These are phyloP conservation scores for Drosophila kurseongensis DNA, from an alignment of 1,140 invertebrate genomes.

Conservation along the genomic window DNA sequence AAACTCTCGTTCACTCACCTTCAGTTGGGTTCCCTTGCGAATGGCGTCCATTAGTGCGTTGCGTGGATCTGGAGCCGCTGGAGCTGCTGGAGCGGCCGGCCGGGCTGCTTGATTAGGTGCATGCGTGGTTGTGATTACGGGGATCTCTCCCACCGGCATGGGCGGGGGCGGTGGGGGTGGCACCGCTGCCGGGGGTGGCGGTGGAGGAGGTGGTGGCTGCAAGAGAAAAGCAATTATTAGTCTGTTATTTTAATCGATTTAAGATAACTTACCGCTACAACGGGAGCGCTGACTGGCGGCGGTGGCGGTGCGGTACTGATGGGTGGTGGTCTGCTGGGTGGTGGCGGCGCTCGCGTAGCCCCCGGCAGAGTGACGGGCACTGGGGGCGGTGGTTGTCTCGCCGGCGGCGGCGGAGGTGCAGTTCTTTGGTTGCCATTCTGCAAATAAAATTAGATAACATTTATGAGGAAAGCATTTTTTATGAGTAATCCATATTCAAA, in stretches of 20 bases:
- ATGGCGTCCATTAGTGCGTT: slow-evolving; percentile 92
- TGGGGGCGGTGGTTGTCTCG: slow-evolving; percentile 83
- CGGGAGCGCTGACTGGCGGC: slow-evolving; percentile 67
- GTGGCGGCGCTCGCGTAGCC: slow-evolving; percentile 65
- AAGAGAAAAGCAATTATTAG: slow-evolving; percentile 5
- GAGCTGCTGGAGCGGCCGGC: slow-evolving; percentile 27
- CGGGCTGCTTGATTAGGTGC: slow-evolving; percentile 56
- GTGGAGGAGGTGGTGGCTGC: slow-evolving; percentile 76
- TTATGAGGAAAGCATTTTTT: no score
- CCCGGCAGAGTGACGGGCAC: slow-evolving; percentile 82
- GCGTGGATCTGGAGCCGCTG: slow-evolving; percentile 85
- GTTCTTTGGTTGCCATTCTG: slow-evolving; percentile 84
- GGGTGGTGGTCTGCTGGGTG: slow-evolving; percentile 82
- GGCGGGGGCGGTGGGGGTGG: slow-evolving; percentile 79
- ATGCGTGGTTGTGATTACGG: slow-evolving; percentile 73
- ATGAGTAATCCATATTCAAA: no score
- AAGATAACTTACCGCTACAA: slow-evolving; percentile 65
- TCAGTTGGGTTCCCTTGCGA: slow-evolving; percentile 88
- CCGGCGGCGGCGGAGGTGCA: slow-evolving; percentile 85
- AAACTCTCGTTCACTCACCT: slow-evolving; percentile 83
- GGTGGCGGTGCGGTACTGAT: slow-evolving; percentile 70
- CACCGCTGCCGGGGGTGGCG: slow-evolving; percentile 63
- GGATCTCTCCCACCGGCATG: slow-evolving; percentile 68
- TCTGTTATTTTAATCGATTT: no score
- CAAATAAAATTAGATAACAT: slow-evolving; percentile 9